Percentiles rank a stretch among this genome's conserved stretches.
These are phyloP conservation scores for Aquatica leii DNA, from an alignment of 2,888 invertebrate genomes.

Conservation along the genomic window DNA sequence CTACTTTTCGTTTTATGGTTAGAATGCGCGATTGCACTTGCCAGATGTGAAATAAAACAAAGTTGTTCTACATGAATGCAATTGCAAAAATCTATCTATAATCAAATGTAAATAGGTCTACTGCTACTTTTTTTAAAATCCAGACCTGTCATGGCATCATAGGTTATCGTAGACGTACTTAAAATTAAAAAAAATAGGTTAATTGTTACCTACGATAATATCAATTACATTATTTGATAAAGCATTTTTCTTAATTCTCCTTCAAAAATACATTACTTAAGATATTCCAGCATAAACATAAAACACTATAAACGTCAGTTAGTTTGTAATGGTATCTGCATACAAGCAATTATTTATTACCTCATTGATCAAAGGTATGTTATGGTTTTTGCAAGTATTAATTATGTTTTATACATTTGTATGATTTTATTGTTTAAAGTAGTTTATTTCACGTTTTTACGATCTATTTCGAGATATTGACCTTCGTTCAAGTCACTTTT, in stretches of 20 bases:
- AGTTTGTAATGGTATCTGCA: conserved; percentile 27
- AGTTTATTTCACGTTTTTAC: no score
- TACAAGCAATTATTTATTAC: conserved; percentile 22
- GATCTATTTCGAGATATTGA: no score
- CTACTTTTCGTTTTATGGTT: conserved; percentile 23
- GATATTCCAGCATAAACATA: conserved; percentile 28
- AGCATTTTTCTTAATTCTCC: conserved; percentile 8
- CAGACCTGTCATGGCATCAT: conserved; percentile 8
- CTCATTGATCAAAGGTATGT: conserved; percentile 13
- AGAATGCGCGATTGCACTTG: conserved; percentile 23
- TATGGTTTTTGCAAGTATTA: conserved; percentile 19
- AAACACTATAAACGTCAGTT: conserved; percentile 26
- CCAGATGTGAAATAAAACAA: conserved; percentile 14
- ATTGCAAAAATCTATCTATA: conserved; percentile 17
- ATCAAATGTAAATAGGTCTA: no score
- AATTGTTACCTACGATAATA: conserved; percentile 5
- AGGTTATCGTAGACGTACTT: neutral
- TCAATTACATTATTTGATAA: conserved; percentile 12
- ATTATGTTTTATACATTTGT: neutral
- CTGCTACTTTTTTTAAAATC: neutral
- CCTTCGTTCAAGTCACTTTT: no score
- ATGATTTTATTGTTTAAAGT: neutral
- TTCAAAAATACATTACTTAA: conserved; percentile 17
- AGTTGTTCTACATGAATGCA: conserved; percentile 24
- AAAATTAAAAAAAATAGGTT: conserved; percentile 14